Percentiles rank a stretch among this genome's conserved stretches.
Conservation (phyloP, 2,888 invertebrate species). For the Zygogramma bicolorata region DNA sequence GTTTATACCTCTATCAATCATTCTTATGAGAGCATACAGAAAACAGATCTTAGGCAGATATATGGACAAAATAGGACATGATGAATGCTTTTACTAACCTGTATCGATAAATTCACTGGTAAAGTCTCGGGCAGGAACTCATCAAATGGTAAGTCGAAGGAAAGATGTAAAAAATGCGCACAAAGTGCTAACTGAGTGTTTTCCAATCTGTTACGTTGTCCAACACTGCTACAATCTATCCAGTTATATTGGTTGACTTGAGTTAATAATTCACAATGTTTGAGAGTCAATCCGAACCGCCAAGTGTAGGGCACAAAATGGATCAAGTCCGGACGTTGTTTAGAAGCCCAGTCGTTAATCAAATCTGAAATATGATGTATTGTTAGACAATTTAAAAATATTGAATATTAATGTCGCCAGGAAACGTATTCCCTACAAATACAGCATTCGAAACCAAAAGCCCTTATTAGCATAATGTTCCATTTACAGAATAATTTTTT, state of each 20-base stretch:
- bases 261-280: constrained; percentile 95
- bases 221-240: constrained; percentile 97
- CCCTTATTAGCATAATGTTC: too few species aligned
- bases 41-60: background rate
- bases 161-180: constrained; percentile 92
- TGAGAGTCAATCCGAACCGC: constrained; percentile 89
- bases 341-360: constrained; percentile 96
- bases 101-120: constrained; percentile 92
- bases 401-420: too few species aligned
- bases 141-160: constrained; percentile 93
- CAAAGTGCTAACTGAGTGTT: constrained; percentile 95
- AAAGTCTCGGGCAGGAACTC: constrained; percentile 94
- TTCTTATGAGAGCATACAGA: background rate
- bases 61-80: background rate
- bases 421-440: too few species aligned
- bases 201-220: constrained; percentile 76
- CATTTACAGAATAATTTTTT: too few species aligned
- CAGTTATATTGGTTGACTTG: constrained; percentile 97
- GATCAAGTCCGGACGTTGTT: constrained; percentile 91
- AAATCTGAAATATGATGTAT: constrained; percentile 73
- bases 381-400: background rate
- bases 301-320: constrained; percentile 98
- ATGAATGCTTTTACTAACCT: constrained; percentile 66
- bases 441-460: too few species aligned
- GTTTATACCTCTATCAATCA: too few species aligned